These are phyloP conservation scores for Paragorgia papillata DNA, from an alignment of 92 coral and sea anemone genomes.

Conservation along the genomic window DNA sequence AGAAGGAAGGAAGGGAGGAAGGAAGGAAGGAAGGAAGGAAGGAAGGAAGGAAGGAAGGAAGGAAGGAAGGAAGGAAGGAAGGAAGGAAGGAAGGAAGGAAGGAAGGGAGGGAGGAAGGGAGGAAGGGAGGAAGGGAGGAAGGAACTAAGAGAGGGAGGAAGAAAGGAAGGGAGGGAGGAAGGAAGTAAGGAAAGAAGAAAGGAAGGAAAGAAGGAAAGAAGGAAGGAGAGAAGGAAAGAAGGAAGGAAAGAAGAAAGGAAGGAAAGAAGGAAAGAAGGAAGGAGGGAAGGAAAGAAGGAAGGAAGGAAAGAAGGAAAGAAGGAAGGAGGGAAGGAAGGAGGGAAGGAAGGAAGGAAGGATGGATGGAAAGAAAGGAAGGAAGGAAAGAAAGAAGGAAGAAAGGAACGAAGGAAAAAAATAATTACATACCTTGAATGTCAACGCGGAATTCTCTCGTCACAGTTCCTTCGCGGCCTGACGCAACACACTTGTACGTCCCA, in stretches of 20 bases:
- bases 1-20: background rate
- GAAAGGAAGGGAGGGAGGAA: background rate
- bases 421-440: constrained; percentile 43
- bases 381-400: constrained; percentile 33
- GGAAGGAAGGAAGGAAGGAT: too few relatives aligned
- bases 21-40: background rate
- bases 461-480: constrained; percentile 58
- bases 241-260: too few relatives aligned
- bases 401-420: background rate
- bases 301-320: too few relatives aligned
- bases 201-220: background rate
- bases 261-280: too few relatives aligned
- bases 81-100: background rate
- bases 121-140: background rate
- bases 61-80: background rate
- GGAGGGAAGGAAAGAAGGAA: too few relatives aligned
- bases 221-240: background rate
- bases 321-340: too few relatives aligned
- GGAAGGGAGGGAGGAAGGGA: background rate
- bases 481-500: constrained; percentile 74
- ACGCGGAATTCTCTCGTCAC: constrained; percentile 54
- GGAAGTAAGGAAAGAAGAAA: background rate
- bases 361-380: too few relatives aligned
- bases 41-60: background rate
- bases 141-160: background rate